Evolutionary conservation across 1,140 invertebrate genomes (phyloP).

Genomic region (Glomeris maerens): DNA sequence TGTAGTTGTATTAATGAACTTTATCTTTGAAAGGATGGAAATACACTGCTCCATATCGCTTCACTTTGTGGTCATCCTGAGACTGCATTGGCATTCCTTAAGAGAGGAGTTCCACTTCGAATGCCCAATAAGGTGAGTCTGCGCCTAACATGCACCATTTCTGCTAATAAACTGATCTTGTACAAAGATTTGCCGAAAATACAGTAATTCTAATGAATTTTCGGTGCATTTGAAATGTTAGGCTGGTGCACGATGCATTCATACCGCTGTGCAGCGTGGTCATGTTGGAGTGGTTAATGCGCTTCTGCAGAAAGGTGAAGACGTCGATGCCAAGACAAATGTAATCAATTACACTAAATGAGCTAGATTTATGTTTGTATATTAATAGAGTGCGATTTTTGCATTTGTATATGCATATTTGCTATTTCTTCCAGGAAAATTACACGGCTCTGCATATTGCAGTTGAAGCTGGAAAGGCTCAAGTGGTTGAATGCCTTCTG

Average conservation of each 20-base stretch:
- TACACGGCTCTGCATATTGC: conserved; percentile 97
- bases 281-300: conserved; percentile 96
- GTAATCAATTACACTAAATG: conserved; percentile 39
- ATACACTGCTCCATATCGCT: conserved; percentile 95
- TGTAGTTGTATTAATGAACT: not conserved
- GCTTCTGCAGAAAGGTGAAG: conserved; percentile 84
- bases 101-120: conserved; percentile 95
- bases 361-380: not conserved
- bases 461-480: conserved; percentile 88
- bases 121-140: conserved; percentile 90
- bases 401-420: not conserved
- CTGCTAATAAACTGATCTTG: no score
- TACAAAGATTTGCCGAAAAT: no score
- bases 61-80: conserved; percentile 92
- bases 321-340: conserved; percentile 86
- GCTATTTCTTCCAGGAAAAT: conserved; percentile 56
- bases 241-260: conserved; percentile 77
- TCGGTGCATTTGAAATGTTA: conserved; percentile 24
- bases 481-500: conserved; percentile 88
- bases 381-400: conserved; percentile 4
- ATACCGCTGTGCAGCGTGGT: conserved; percentile 79
- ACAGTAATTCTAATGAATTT: conserved; percentile 13
- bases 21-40: conserved; percentile 54
- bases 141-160: no score
- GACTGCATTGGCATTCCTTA: conserved; percentile 95